Evolutionary conservation across 2,797 vertebrate genomes (phyloP).

Genomic region (Myotis findleyi): DNA sequence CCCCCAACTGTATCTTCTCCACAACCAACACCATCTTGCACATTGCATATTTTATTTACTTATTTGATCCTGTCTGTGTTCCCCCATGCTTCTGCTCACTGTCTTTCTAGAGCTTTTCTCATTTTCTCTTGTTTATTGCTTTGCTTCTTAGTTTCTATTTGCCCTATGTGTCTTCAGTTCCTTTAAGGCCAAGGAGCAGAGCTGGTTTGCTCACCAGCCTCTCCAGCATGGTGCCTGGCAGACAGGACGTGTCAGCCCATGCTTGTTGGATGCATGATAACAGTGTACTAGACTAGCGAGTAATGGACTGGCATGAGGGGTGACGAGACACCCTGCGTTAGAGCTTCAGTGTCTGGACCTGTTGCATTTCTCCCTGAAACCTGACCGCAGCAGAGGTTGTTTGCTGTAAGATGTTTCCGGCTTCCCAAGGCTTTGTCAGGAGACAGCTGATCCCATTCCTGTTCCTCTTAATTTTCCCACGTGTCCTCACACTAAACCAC

Average conservation of each 20-base stretch:
- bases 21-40: background rate
- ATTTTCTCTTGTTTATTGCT: background rate
- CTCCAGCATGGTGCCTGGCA: background rate
- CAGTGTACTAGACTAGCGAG: background rate
- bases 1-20: background rate
- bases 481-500: background rate
- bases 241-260: background rate
- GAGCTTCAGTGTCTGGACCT: background rate
- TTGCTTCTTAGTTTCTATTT: background rate
- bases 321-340: fast-evolving
- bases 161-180: background rate
- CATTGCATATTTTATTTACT: background rate
- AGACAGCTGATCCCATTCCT: background rate
- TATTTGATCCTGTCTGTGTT: background rate
- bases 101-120: background rate
- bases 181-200: background rate
- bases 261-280: background rate
- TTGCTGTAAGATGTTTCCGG: background rate
- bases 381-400: background rate
- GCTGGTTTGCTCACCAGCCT: background rate
- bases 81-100: background rate
- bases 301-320: background rate
- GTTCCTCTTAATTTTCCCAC: background rate
- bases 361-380: background rate
- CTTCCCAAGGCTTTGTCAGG: background rate